Evolutionary conservation across 1,140 invertebrate genomes (phyloP), one percentile per base, ranked within the genome.

Genomic region (Anthonomus grandis): DNA sequence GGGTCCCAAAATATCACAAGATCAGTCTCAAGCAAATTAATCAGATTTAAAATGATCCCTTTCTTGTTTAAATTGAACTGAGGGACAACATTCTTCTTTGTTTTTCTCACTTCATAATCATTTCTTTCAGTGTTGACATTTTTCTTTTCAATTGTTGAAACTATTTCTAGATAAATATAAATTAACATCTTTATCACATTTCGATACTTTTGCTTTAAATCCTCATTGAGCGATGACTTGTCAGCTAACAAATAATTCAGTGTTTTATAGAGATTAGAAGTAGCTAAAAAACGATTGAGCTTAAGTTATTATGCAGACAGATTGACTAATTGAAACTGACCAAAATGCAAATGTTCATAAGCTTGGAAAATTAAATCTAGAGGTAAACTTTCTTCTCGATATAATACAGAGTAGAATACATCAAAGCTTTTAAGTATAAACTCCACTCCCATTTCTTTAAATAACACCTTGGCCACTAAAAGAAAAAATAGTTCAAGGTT

Each of bases 351-450:
- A 60, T 72, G 69, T 15, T 62, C 67, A 48, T 76, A 78, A 1
- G 69, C 68, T 45, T 68, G 63, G 12, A 71, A 41, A 10, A 69
- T 55, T 0, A 74, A 10, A 17, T 67, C 44, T 50, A 71, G 46
- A n/a, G 75, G 69, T 18, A 78, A 15, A 59, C 75, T 73, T 50
- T 70, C 72, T 24, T 72, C 71, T 64, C 79, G 74, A 17, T 77
- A 44, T 21, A 81, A 38, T 9, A 79, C 51, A 6, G 79, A 79
- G 51, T 76, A 80, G 53, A 78, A 78, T 25, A 68, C 66, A 62
- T 80, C 83, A 74, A 86, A 86, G 51, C 81, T 70, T 17, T 83
- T 72, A 1, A 83, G 60, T 47, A 86, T 81, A 66, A 78, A 80
- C 24, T 72, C 57, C 8, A 59, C 46, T 4, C 77, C 76, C 57